These are phyloP conservation scores for Corythornis cristatus DNA, from an alignment of 2,113 vertebrate species.

Conservation along the genomic window DNA sequence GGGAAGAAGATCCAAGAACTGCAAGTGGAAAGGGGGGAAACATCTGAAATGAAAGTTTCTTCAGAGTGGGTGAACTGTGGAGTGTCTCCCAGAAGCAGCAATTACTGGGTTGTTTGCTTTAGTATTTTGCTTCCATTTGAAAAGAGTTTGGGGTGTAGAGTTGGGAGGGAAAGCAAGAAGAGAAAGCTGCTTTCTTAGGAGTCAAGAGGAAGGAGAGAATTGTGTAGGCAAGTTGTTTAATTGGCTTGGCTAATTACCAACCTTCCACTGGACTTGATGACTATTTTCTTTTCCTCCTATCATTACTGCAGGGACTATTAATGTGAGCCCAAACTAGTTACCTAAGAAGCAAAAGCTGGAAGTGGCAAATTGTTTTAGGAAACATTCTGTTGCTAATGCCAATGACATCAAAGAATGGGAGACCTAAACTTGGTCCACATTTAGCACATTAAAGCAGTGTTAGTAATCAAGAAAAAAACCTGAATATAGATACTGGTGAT, in stretches of 20 bases:
- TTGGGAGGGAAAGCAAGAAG: neutral
- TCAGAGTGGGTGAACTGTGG: neutral
- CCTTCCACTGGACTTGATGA: neutral
- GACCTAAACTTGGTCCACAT: neutral
- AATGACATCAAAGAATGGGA: neutral
- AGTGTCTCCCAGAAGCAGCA: neutral
- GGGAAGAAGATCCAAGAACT: neutral
- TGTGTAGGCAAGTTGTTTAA: neutral
- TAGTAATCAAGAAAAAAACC: slow-evolving; percentile 8
- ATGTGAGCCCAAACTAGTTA: slow-evolving; percentile 14
- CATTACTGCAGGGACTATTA: neutral
- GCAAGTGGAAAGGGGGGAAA: neutral
- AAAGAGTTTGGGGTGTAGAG: neutral
- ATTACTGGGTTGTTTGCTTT: neutral
- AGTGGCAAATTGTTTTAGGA: slow-evolving; percentile 10
- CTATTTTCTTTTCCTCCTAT: neutral
- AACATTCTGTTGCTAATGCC: neutral
- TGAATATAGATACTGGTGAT: neutral
- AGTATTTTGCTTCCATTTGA: neutral
- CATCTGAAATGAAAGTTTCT: neutral
- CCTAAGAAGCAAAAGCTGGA: slow-evolving; percentile 34
- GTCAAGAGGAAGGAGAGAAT: neutral
- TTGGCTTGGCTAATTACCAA: neutral
- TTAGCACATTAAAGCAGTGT: neutral
- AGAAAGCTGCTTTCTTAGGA: neutral